Conservation (phyloP, 2,113 vertebrate species). For the Spermophilus dauricus region DNA sequence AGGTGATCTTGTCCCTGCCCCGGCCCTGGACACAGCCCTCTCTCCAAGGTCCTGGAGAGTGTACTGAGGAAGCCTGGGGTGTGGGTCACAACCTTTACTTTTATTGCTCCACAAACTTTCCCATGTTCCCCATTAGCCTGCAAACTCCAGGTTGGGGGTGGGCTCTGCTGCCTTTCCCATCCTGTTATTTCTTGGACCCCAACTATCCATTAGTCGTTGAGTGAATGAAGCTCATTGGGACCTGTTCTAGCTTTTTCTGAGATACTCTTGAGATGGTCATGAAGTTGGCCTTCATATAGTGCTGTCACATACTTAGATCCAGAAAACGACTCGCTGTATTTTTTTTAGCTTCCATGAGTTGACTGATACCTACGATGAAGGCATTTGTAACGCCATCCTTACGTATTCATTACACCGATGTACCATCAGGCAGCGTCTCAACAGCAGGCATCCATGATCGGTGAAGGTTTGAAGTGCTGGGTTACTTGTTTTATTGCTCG, state of each 20-base stretch:
- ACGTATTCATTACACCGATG: neutral
- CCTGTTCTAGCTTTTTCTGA: neutral
- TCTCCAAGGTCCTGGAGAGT: neutral
- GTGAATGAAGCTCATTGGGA: neutral
- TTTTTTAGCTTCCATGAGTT: neutral
- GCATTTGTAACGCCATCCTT: no score
- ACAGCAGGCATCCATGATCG: neutral
- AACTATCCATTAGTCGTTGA: neutral
- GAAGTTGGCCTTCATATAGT: neutral
- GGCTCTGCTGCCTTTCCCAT: neutral
- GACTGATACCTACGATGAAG: neutral
- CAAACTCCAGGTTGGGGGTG: neutral
- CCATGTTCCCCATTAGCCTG: neutral
- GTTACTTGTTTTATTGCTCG: slow-evolving; percentile 19
- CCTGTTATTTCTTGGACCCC: neutral
- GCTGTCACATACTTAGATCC: neutral
- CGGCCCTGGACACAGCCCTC: neutral
- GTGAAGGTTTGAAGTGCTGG: neutral
- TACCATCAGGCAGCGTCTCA: neutral
- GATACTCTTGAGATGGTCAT: neutral
- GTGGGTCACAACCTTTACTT: neutral
- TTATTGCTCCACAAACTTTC: neutral
- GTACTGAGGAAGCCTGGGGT: neutral
- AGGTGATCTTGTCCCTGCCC: neutral
- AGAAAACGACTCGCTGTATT: neutral